phyloP scores from a whole-genome alignment of 2,888 invertebrate genomes.

The Plebejus anna region DNA sequence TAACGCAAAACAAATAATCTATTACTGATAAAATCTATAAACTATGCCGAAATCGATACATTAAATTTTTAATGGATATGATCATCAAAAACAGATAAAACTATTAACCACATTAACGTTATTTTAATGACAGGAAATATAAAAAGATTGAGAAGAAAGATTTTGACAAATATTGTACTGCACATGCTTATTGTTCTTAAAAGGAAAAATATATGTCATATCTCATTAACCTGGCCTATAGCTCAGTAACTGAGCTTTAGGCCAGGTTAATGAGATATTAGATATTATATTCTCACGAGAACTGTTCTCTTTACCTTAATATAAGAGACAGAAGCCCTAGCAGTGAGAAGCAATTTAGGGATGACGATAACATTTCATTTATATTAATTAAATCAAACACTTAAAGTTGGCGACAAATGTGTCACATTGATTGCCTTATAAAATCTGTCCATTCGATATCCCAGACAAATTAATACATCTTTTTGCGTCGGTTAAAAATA shows the following conservation, averaged over 20 bases:
- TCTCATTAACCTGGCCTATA: no score
- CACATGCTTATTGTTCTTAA: neutral
- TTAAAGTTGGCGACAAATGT: neutral
- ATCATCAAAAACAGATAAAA: neutral
- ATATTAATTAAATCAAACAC: neutral
- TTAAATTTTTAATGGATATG: neutral
- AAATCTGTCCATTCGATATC: neutral
- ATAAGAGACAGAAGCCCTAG: no score
- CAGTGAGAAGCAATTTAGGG: neutral
- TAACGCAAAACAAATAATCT: neutral
- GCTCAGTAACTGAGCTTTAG: no score
- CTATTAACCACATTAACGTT: neutral
- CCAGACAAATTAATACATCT: neutral
- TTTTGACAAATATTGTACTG: neutral
- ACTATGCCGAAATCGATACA: slow-evolving; percentile 5
- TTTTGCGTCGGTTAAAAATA: slow-evolving; percentile 11
- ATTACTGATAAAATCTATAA: neutral
- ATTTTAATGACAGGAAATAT: neutral
- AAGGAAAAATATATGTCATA: neutral
- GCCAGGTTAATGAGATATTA: no score
- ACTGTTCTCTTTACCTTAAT: no score
- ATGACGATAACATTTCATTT: neutral
- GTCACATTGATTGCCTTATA: neutral
- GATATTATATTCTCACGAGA: no score
- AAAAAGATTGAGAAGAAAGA: neutral